These are phyloP conservation scores for Chironomus riparius DNA, from an alignment of 2,888 invertebrate species.

Conservation along the genomic window DNA sequence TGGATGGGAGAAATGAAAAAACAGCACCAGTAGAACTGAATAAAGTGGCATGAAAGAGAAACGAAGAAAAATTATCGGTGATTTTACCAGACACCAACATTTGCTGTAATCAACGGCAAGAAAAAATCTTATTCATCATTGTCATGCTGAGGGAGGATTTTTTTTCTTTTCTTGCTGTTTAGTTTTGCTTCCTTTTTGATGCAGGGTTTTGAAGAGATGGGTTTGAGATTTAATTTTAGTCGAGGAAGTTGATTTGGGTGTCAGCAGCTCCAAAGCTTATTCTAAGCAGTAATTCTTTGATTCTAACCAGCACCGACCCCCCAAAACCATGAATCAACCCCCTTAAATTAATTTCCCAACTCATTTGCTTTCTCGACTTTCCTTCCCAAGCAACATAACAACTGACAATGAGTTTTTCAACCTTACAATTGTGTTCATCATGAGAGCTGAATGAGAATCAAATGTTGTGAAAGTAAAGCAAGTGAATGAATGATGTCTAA, in stretches of 20 bases:
- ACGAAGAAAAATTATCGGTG: conserved; percentile 21
- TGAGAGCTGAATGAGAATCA: background rate
- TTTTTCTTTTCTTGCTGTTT: background rate
- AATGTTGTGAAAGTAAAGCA: background rate
- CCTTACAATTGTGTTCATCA: background rate
- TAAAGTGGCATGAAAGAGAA: conserved; percentile 1
- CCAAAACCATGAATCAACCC: no score
- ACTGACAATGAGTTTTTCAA: background rate
- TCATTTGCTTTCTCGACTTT: no score
- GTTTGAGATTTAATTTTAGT: no score
- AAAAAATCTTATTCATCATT: conserved; percentile 24
- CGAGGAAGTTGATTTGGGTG: no score
- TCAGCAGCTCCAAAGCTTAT: no score
- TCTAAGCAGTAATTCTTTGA: no score
- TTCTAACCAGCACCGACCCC: no score
- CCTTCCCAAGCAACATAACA: background rate
- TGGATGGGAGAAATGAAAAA: background rate
- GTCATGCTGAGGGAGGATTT: background rate
- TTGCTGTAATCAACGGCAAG: background rate
- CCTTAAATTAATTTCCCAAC: background rate
- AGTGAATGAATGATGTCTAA: background rate
- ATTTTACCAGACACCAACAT: conserved; percentile 20
- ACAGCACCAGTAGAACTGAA: background rate
- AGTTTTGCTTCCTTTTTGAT: background rate
- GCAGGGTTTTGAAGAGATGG: background rate